A percentile compares a stretch with the other conserved stretches of the same genome.
These are phyloP conservation scores for Palythoa grandis DNA, from an alignment of 92 coral and sea anemone species.

Conservation along the genomic window DNA sequence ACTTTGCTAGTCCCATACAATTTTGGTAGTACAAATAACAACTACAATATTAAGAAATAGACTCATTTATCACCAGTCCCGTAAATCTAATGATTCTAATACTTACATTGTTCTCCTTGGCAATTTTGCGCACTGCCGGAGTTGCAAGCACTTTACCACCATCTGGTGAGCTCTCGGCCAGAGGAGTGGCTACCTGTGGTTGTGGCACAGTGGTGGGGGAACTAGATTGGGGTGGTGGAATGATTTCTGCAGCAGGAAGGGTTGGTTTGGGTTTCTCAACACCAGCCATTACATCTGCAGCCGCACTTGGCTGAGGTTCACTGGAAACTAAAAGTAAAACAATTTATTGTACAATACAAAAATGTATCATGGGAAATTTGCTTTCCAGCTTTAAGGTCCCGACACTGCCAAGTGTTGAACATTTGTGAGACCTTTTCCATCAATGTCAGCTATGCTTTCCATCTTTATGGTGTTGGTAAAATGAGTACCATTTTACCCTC, in stretches of 20 bases:
- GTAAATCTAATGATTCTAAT: background rate
- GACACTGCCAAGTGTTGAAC: no score
- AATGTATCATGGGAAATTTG: background rate
- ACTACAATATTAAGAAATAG: no score
- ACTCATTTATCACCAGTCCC: no score
- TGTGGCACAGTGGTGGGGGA: constrained; percentile 24
- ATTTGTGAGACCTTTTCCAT: no score
- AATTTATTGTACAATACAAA: background rate
- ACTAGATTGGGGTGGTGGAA: constrained; percentile 69
- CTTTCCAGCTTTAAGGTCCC: no score
- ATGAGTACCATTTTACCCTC: no score
- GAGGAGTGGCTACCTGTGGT: constrained; percentile 20
- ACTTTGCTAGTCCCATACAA: no score
- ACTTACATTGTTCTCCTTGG: constrained; percentile 84
- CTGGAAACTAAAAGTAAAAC: constrained; percentile 12
- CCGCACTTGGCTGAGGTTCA: constrained; percentile 73
- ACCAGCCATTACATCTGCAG: constrained; percentile 92
- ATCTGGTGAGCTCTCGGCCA: background rate
- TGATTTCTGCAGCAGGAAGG: constrained; percentile 71
- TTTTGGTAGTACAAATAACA: no score
- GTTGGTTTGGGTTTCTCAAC: constrained; percentile 89
- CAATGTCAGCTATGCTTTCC: no score
- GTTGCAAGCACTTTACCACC: constrained; percentile 80
- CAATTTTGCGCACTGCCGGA: constrained; percentile 96
- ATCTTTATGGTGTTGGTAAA: no score